phyloP scores from a whole-genome alignment of 2,113 vertebrate species.

The Paramormyrops kingsleyae region DNA sequence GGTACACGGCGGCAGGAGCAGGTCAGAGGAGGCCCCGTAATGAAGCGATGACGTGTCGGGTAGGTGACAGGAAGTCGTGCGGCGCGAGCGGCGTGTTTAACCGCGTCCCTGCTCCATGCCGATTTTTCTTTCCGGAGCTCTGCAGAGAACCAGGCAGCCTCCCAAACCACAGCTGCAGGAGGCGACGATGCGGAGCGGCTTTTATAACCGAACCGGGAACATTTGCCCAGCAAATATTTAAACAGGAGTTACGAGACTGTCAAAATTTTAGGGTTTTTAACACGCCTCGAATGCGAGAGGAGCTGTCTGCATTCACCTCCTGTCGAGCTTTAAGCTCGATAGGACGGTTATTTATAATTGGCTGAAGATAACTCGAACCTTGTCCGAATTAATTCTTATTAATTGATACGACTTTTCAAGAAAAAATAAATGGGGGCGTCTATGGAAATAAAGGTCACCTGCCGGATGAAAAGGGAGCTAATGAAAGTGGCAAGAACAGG shows the following conservation, averaged over 20 bases:
- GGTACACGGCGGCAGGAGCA: neutral
- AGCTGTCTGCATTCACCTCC: neutral
- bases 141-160: neutral
- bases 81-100: neutral
- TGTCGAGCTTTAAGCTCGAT: neutral
- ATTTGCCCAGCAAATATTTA: conserved; percentile 20
- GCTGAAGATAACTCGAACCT: neutral
- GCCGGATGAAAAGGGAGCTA: neutral
- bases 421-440: neutral
- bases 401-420: neutral
- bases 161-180: conserved; percentile 3
- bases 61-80: neutral
- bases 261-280: conserved; percentile 11
- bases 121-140: neutral
- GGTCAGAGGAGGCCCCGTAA: neutral
- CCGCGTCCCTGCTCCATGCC: neutral
- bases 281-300: neutral
- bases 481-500: neutral
- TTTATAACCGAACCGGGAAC: neutral
- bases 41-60: neutral
- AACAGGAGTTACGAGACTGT: neutral
- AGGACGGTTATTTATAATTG: neutral
- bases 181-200: neutral
- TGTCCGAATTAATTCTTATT: neutral
- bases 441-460: conserved; percentile 8